Conservation (phyloP, 2,888 invertebrate genomes). For the Morpho achilles region DNA sequence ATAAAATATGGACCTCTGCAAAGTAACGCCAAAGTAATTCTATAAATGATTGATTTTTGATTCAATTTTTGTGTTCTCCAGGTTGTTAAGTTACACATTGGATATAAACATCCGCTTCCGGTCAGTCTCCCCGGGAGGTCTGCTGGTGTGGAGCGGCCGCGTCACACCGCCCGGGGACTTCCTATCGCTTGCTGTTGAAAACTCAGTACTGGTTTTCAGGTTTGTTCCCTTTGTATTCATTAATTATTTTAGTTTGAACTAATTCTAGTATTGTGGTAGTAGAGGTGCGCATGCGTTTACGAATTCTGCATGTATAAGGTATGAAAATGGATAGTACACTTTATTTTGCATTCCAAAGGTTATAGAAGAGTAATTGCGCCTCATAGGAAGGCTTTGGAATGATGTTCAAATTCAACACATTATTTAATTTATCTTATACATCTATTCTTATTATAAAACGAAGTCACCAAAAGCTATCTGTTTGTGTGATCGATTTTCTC, state of each 20-base stretch:
- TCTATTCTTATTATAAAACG: not conserved
- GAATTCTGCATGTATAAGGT: too few relatives aligned
- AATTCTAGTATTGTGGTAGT: too few relatives aligned
- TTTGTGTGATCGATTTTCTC: too few relatives aligned
- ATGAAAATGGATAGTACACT: too few relatives aligned
- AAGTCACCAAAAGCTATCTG: too few relatives aligned
- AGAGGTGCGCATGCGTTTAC: too few relatives aligned
- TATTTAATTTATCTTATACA: not conserved
- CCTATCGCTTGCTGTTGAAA: slow-evolving; percentile 90
- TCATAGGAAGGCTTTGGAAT: too few relatives aligned
- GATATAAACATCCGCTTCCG: slow-evolving; percentile 94
- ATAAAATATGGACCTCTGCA: too few relatives aligned
- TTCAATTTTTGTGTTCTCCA: slow-evolving; percentile 41
- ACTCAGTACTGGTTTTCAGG: slow-evolving; percentile 84
- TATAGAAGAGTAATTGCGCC: too few relatives aligned
- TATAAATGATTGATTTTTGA: too few relatives aligned
- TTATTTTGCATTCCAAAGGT: too few relatives aligned
- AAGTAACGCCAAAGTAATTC: too few relatives aligned
- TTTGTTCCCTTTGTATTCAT: slow-evolving; percentile 34
- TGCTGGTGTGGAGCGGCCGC: slow-evolving; percentile 92
- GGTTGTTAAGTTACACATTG: slow-evolving; percentile 89
- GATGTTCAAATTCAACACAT: not conserved
- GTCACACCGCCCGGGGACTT: slow-evolving; percentile 82
- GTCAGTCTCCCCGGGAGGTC: slow-evolving; percentile 83
- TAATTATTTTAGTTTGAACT: not conserved